phyloP scores from a whole-genome alignment of 2,113 vertebrate genomes.

The Octodon degus region DNA sequence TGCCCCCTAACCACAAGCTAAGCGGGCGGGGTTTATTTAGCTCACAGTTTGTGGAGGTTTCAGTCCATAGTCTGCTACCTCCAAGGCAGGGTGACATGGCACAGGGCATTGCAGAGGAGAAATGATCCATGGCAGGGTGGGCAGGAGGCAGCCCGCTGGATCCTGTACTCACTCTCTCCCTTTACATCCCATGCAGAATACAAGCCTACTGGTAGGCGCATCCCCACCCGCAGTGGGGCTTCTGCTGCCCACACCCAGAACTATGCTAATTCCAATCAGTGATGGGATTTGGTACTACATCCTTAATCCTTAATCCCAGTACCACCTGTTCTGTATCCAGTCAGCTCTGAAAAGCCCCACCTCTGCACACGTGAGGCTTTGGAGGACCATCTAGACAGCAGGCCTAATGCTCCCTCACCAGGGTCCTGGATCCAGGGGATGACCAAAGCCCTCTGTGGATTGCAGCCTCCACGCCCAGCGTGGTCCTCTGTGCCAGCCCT shows the following conservation, averaged over 20 bases:
- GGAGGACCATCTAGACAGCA: background rate
- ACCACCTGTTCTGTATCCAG: background rate
- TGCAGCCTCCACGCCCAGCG: background rate
- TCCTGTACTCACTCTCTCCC: background rate
- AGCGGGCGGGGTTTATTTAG: background rate
- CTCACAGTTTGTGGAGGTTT: background rate
- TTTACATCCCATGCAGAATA: background rate
- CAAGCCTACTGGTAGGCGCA: background rate
- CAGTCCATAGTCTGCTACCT: background rate
- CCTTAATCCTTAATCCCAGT: background rate
- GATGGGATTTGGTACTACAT: background rate
- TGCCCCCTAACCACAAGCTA: background rate
- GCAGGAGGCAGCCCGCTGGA: background rate
- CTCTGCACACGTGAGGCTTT: background rate
- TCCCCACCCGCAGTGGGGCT: background rate
- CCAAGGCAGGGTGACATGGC: background rate
- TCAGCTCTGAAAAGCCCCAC: background rate
- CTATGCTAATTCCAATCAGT: background rate
- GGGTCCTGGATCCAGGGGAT: background rate
- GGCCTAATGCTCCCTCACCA: background rate
- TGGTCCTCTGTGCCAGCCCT: background rate
- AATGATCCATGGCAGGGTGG: background rate
- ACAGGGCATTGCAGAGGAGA: background rate
- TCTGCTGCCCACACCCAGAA: background rate
- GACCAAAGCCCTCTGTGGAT: background rate